phyloP scores from a whole-genome alignment of 1,140 invertebrate genomes.

The Solenopsis invicta region DNA sequence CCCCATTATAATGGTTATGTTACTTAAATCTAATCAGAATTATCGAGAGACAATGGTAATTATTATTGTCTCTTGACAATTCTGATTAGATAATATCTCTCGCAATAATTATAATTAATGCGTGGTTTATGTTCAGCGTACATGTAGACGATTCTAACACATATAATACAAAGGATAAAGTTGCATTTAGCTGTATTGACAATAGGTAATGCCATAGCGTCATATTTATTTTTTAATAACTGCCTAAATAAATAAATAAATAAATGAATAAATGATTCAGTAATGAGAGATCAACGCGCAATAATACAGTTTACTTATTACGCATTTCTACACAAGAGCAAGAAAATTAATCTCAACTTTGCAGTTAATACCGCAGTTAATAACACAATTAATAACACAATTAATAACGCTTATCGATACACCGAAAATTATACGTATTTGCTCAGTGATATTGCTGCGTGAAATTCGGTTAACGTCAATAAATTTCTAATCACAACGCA shows the following conservation, averaged over 20 bases:
- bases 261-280: constrained; percentile 20
- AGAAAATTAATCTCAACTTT: constrained; percentile 41
- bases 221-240: background rate
- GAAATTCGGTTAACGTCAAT: constrained; percentile 9
- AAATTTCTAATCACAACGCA: constrained; percentile 39
- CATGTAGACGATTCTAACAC: background rate
- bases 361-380: constrained; percentile 29
- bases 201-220: background rate
- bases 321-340: background rate
- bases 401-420: constrained; percentile 35
- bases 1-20: constrained; percentile 16
- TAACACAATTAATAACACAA: background rate
- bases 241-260: background rate
- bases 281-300: constrained; percentile 4
- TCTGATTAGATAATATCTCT: too few relatives aligned
- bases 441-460: background rate
- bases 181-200: background rate
- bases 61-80: background rate
- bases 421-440: constrained; percentile 18
- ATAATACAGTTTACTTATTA: constrained; percentile 31
- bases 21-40: background rate
- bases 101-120: too few relatives aligned
- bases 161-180: background rate
- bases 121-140: too few relatives aligned
- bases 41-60: background rate